Base-by-base conservation (phyloP, 2,113 vertebrate species). In the Alces alces region DNA sequence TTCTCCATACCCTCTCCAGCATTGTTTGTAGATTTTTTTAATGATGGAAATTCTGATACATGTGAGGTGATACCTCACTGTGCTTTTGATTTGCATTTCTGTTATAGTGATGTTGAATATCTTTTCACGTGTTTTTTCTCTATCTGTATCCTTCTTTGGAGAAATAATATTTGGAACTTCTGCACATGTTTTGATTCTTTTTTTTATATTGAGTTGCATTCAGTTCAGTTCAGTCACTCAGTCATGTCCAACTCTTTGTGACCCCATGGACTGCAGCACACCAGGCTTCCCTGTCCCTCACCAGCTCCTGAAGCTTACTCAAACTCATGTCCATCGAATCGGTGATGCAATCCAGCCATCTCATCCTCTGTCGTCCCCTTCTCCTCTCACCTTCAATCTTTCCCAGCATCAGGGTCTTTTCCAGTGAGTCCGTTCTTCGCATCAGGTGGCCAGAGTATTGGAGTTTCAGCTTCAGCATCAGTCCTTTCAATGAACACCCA, bases 161-260 rank as follows among this genome's bases (percentile, higher is more conserved):
- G 61, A 66, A 66, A 66, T 66, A 66, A 16, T 66, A 66, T 66
- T 17, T 66, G n/a, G 16, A 66, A 19, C 61, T n/a, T 66, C 33
- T 66, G 61, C 61, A n/a, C 14, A 61, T 17, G 33, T 66, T 66
- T 66, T 66, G 4, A n/a, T 66, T n/a, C 43, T 64, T 64, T 64
- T 66, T 33, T 16, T 66, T 66, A n/a, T n/a, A n/a, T 66, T 66
- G 33, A 66, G 33, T 66, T n/a, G 33, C 61, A n/a, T n/a, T 66
- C 61, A 66, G 33, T 66, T 64, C 30, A 64, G 61, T 64, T 19
- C 7, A n/a, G 33, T 66, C 0, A 0, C 64, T 66, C 64, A 66
- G 64, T n/a, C 8, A 0, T 66, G 8, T 66, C 64, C 0, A 0
- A 66, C 8, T n/a, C 16, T 66, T 66, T n/a, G 33, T 19, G 64